Conservation (phyloP, 2,113 vertebrate species). For the Corvus moneduloides region DNA sequence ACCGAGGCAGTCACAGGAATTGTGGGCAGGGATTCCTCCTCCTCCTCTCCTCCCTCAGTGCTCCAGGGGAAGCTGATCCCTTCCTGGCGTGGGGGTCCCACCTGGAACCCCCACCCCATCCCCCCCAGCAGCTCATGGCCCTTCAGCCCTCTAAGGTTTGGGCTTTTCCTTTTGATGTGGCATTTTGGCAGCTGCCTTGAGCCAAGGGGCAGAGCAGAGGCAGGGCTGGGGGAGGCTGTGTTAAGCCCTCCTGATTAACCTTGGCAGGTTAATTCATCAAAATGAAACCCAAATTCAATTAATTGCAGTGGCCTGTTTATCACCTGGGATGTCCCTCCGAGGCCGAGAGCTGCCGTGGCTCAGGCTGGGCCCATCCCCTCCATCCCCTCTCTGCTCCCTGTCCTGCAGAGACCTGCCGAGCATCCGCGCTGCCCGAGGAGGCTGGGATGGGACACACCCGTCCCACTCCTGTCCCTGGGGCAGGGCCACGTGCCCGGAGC, state of each 20-base stretch:
- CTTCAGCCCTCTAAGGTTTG: background rate
- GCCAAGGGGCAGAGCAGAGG: background rate
- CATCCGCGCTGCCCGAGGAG: background rate
- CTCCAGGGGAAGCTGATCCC: background rate
- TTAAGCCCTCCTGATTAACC: background rate
- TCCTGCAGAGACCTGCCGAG: background rate
- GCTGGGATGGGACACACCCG: background rate
- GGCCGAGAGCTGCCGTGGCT: background rate
- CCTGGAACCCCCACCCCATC: too few relatives aligned
- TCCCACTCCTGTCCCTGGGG: background rate
- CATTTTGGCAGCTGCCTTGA: background rate
- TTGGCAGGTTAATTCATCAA: background rate
- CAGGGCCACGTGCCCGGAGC: rapidly evolving
- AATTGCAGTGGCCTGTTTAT: background rate
- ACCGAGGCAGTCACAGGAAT: background rate
- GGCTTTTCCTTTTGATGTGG: background rate
- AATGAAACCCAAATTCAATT: background rate
- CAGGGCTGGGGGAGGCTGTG: background rate
- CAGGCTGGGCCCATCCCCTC: background rate
- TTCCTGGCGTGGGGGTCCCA: rapidly evolving
- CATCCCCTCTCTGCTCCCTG: background rate
- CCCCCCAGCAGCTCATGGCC: background rate
- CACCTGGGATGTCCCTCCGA: background rate
- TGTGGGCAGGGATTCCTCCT: background rate
- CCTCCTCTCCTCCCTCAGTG: background rate